Evolutionary conservation across 2,888 invertebrate genomes (phyloP).

Genomic region (Holacanthella duospinosa): DNA sequence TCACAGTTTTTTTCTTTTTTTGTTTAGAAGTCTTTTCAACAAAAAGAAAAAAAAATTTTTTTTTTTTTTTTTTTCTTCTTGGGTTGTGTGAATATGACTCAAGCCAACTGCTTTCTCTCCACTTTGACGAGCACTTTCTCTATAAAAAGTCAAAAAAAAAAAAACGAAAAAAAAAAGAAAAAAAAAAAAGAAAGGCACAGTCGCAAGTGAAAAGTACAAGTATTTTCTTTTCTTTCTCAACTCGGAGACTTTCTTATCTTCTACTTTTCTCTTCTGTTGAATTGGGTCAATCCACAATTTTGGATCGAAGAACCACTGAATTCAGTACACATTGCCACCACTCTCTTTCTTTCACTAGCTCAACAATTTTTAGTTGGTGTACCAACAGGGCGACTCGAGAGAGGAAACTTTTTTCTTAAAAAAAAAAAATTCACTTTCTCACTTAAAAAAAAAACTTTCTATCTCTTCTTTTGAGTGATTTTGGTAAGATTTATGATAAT

Average conservation of each 20-base stretch:
- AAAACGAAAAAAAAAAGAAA: background rate
- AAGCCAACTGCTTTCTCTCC: no score
- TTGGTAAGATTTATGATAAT: no score
- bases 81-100: no score
- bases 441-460: no score
- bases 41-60: no score
- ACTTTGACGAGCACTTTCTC: background rate
- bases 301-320: slow-evolving; percentile 29
- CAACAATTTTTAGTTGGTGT: no score
- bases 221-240: background rate
- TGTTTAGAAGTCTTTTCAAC: no score
- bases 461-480: no score
- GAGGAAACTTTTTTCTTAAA: background rate
- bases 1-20: no score
- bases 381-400: no score
- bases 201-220: background rate
- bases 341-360: no score
- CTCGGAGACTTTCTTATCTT: background rate
- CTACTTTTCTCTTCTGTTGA: slow-evolving; percentile 22
- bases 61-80: no score
- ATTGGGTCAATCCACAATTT: slow-evolving; percentile 35
- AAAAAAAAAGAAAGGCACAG: background rate
- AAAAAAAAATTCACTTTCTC: background rate
- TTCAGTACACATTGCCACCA: background rate
- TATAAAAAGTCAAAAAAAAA: background rate